phyloP scores from a whole-genome alignment of 2,888 invertebrate genomes.

The Metellina segmentata region DNA sequence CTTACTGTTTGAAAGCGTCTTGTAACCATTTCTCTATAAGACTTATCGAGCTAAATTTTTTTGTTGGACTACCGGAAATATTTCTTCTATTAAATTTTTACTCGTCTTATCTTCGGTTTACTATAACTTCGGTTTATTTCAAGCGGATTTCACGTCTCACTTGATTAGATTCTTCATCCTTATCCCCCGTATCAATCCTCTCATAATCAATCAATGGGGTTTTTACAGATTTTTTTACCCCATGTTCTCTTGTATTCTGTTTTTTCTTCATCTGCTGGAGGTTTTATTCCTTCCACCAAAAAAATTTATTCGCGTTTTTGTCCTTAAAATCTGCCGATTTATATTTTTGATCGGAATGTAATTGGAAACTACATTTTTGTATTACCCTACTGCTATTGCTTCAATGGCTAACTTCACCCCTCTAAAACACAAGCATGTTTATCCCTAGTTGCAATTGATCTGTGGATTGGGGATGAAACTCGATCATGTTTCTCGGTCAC shows the following conservation, averaged over 20 bases:
- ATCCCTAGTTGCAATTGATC: neutral
- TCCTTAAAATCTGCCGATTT: constrained; percentile 53
- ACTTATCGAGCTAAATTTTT: constrained; percentile 45
- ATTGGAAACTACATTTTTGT: constrained; percentile 37
- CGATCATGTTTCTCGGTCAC: neutral
- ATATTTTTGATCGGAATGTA: constrained; percentile 39
- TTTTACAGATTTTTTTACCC: constrained; percentile 24
- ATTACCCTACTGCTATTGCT: neutral
- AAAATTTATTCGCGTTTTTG: constrained; percentile 7
- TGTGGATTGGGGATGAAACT: neutral
- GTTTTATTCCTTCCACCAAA: neutral
- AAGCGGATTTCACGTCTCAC: constrained; percentile 69
- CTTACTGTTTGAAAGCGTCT: constrained; percentile 45
- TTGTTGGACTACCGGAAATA: constrained; percentile 15
- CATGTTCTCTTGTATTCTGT: neutral
- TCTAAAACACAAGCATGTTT: neutral
- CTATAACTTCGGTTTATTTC: constrained; percentile 61
- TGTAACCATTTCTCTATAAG: constrained; percentile 23
- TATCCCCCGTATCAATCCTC: constrained; percentile 67
- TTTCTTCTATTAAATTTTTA: constrained; percentile 72
- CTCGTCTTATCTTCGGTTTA: constrained; percentile 60
- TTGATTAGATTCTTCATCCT: constrained; percentile 74
- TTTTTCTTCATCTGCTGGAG: neutral
- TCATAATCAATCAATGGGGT: constrained; percentile 72
- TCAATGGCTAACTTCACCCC: neutral